Base-by-base conservation (phyloP, 2,888 invertebrate genomes). In the Capitulum mitella region DNA sequence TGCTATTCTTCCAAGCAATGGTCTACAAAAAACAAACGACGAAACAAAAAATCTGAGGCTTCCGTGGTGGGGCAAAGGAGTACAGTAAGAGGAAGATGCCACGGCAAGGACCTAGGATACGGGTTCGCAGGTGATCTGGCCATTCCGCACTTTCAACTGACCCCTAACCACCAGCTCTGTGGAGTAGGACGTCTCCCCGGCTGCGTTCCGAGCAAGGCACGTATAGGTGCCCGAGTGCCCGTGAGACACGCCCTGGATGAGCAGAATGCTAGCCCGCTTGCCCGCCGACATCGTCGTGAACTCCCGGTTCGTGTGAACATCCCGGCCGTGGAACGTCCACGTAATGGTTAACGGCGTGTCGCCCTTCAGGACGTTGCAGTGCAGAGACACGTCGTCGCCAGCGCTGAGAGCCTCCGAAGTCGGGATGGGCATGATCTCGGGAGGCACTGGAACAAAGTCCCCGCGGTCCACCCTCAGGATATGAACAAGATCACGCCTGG, bases 311-410 rank as follows among this genome's bases (percentile, higher is more conserved):
- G 83, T 83, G 0, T 84, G 83, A 74, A 86, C 83, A 8, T 83
- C 82, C 32, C 83, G 78, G 5, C 85, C 86, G 81, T 86, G 84
- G 80, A 86, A 86, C 37, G 83, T 83, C 87, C 87, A 87, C 37
- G 82, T 81, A 77, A 87, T 84, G 76, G 82, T 82, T 43, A 87
- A 82, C 19, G 86, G 87, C 54, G 82, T 78, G 82, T 86, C 86
- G n/a, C 85, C 85, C 81, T 87, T 87, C 43, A 87, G 84, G 81
- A 86, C 84, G 88, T 90, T 88, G 87, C 91, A 89, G 85, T 90
- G 90, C 88, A 89, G 90, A 86, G 93, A 93, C 83, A 91, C 92
- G 81, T 92, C 91, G 86, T 93, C 92, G 82, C 92, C 93, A 84
- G 91, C 91, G 82, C 86, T 64, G 76, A 82, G n/a, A 16, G 79